Conservation (phyloP, 2,797 vertebrate species). For the Tenualosa thibaudeaui region DNA sequence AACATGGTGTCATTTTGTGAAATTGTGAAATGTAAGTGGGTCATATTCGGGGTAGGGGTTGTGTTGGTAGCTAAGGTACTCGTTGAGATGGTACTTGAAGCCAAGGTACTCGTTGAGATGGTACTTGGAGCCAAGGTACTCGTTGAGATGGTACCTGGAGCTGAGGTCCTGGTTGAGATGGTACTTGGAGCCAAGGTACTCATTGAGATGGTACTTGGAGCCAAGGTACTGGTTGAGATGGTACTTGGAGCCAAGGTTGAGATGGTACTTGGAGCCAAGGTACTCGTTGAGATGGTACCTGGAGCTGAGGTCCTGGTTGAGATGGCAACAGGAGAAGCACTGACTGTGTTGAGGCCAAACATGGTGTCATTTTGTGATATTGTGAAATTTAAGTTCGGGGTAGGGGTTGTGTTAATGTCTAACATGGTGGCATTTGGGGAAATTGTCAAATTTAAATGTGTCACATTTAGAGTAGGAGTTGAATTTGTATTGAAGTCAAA, state of each 20-base stretch:
- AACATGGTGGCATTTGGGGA: no score
- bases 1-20: no score
- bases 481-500: neutral
- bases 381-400: no score
- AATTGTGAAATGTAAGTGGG: neutral
- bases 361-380: no score
- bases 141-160: neutral
- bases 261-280: neutral
- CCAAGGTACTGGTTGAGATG: no score
- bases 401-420: neutral
- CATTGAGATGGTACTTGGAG: neutral
- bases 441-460: neutral
- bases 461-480: no score
- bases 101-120: no score
- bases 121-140: neutral
- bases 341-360: no score
- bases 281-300: neutral
- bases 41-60: neutral
- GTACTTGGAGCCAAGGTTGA: neutral
- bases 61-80: neutral
- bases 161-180: neutral
- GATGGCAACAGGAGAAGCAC: neutral
- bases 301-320: constrained; percentile 15
- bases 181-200: neutral
- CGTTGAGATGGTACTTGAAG: neutral